Percentiles rank a stretch among this genome's conserved stretches.
These are phyloP conservation scores for Furnarius figulus DNA, from an alignment of 2,113 vertebrate genomes.

Conservation along the genomic window DNA sequence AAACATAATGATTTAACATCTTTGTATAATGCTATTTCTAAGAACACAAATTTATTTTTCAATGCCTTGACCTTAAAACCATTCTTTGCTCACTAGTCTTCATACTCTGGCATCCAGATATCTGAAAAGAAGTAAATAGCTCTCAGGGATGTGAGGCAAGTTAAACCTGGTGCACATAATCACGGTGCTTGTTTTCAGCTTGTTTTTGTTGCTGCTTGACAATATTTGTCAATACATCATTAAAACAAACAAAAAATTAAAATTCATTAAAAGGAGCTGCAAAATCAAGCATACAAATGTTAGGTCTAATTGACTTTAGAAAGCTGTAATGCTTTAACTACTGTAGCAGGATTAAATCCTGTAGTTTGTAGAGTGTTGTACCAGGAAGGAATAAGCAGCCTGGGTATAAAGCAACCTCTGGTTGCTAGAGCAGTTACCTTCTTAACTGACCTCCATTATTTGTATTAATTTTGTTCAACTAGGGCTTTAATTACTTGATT, in stretches of 20 bases:
- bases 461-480: neutral
- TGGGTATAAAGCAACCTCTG: neutral
- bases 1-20: neutral
- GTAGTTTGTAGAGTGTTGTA: neutral
- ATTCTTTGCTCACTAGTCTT: neutral
- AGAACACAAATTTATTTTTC: neutral
- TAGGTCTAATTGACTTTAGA: neutral
- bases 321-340: neutral
- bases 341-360: neutral
- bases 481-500: neutral
- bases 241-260: slow-evolving; percentile 9
- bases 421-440: neutral
- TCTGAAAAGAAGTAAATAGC: neutral
- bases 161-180: neutral
- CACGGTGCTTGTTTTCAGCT: neutral
- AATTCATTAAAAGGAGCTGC: slow-evolving; percentile 16
- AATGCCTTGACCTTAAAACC: neutral
- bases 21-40: neutral
- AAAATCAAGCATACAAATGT: slow-evolving; percentile 4
- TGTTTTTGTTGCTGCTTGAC: neutral
- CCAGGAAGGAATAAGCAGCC: neutral
- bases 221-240: slow-evolving; percentile 4
- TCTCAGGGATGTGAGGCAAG: neutral
- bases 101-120: neutral
- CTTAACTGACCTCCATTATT: neutral